Percentiles rank a stretch among this genome's conserved stretches.
Evolutionary conservation across 1,140 invertebrate genomes (phyloP).

Genomic region (Hermatobates lingyangjiaoensis): DNA sequence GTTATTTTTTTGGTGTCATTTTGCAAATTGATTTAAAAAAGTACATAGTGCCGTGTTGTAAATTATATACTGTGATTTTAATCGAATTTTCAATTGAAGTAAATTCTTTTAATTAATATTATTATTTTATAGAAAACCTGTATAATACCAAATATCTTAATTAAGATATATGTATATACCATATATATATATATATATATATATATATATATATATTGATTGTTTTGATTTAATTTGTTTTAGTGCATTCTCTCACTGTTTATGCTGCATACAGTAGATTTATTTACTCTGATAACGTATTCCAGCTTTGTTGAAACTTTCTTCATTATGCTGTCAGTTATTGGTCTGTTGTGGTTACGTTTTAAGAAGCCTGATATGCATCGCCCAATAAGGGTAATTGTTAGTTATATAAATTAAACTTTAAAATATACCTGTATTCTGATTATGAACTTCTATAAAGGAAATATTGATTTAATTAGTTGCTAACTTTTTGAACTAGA

Average conservation of each 20-base stretch:
- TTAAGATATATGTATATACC: too few species aligned
- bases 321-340: conserved; percentile 76
- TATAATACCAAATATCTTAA: too few species aligned
- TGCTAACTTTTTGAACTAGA: not conserved
- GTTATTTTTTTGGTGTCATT: too few species aligned
- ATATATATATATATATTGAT: too few species aligned
- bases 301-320: conserved; percentile 82
- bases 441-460: not conserved
- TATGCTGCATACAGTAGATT: conserved; percentile 68
- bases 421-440: too few species aligned
- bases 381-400: conserved; percentile 69
- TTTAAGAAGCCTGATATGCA: conserved; percentile 59
- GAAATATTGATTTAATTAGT: not conserved
- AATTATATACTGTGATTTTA: too few species aligned
- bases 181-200: too few species aligned
- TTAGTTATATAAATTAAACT: not conserved
- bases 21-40: too few species aligned
- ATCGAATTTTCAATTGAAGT: too few species aligned
- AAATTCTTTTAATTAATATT: too few species aligned
- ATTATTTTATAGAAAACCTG: too few species aligned
- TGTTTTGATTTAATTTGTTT: conserved; percentile 23
- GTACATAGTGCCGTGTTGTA: too few species aligned
- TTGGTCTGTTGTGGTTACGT: conserved; percentile 68
- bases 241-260: conserved; percentile 63
- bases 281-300: conserved; percentile 83